phyloP scores from a whole-genome alignment of 1,140 invertebrate species.

The Campodea augens region DNA sequence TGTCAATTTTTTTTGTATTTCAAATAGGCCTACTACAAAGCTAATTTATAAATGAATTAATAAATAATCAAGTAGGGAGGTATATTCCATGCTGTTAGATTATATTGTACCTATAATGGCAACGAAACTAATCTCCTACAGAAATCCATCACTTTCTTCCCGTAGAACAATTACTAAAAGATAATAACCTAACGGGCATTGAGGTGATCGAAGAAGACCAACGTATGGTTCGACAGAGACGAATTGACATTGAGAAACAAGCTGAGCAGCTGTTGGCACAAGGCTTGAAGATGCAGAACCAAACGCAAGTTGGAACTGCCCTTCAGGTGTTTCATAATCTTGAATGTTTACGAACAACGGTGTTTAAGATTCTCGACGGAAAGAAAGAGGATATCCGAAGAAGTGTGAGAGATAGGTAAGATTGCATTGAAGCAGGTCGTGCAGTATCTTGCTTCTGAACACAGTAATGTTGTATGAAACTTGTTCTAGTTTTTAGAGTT shows the following conservation, averaged over 20 bases:
- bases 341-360: constrained; percentile 34
- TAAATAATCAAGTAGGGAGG: no score
- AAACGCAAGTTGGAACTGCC: constrained; percentile 40
- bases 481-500: constrained; percentile 1
- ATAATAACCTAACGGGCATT: constrained; percentile 43
- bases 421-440: no score
- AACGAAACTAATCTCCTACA: no score
- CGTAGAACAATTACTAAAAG: constrained; percentile 48
- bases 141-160: no score
- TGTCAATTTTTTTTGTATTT: no score
- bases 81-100: background rate
- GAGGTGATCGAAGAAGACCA: constrained; percentile 48
- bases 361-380: no score
- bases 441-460: no score
- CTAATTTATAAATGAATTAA: no score
- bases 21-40: no score
- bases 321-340: constrained; percentile 55
- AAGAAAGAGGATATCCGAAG: no score
- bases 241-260: constrained; percentile 42
- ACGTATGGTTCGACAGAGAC: constrained; percentile 39
- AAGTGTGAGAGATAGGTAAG: no score
- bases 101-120: no score
- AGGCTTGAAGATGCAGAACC: constrained; percentile 43
- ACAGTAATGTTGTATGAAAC: background rate
- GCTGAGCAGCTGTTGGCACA: constrained; percentile 41